Conservation (phyloP, 2,888 invertebrate species). For the Tipula unca region DNA sequence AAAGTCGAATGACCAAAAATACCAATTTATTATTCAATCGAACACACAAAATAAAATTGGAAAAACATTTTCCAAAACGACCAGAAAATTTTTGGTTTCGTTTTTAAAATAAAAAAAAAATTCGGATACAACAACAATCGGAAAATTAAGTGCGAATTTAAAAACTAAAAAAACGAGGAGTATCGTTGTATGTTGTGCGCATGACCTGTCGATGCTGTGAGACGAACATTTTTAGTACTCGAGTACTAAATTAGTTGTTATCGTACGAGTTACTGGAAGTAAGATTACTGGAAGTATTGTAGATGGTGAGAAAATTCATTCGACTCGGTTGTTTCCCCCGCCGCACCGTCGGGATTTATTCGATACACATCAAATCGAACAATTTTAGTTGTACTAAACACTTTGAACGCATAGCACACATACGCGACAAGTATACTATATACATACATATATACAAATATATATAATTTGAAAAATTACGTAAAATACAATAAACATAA, state of each 20-base stretch:
- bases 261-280: background rate
- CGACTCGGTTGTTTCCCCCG: background rate
- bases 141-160: background rate
- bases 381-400: background rate
- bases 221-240: background rate
- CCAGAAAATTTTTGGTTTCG: background rate
- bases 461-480: background rate
- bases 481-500: background rate
- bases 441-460: background rate
- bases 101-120: background rate
- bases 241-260: background rate
- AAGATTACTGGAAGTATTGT: background rate
- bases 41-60: background rate
- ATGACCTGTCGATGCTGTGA: background rate
- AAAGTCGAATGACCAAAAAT: slow-evolving; percentile 8
- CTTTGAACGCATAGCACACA: background rate
- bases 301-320: background rate
- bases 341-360: background rate
- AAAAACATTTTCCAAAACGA: slow-evolving; percentile 8
- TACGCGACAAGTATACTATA: background rate
- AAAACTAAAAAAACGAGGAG: background rate
- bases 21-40: slow-evolving; percentile 14
- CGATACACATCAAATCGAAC: background rate
- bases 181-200: background rate
- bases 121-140: background rate